These are phyloP conservation scores for Agapornis canus DNA, from an alignment of 2,797 vertebrate genomes.

Conservation along the genomic window DNA sequence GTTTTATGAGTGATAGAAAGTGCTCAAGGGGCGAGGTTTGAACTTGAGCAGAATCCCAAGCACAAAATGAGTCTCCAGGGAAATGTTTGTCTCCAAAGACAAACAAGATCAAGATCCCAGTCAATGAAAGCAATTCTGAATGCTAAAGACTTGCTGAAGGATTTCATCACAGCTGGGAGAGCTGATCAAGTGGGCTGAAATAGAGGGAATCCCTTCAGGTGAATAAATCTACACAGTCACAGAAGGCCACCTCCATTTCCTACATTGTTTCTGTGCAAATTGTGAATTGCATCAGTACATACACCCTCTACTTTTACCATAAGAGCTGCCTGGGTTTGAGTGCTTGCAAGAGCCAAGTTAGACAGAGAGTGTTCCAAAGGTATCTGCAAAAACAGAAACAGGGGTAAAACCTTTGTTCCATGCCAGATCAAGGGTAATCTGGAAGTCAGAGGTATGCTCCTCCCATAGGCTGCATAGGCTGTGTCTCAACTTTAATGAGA, in stretches of 20 bases:
- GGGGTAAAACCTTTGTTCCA: background rate
- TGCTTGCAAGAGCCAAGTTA: background rate
- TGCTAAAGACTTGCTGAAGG: background rate
- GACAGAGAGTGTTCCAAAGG: background rate
- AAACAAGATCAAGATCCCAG: background rate
- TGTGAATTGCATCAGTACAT: background rate
- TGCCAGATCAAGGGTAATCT: background rate
- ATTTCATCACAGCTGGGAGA: background rate
- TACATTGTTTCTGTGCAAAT: background rate
- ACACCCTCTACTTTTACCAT: background rate
- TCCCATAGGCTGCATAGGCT: accelerated
- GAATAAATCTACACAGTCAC: background rate
- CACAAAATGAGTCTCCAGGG: background rate
- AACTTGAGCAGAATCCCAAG: background rate
- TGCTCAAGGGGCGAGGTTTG: background rate
- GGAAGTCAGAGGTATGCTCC: background rate
- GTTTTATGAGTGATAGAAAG: background rate
- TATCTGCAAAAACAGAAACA: background rate
- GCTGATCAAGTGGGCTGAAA: background rate
- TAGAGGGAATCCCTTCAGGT: background rate
- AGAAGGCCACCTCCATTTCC: background rate
- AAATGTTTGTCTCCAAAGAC: background rate
- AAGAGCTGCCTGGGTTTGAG: background rate
- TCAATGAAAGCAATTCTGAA: background rate
- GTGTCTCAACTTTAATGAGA: background rate